phyloP scores from a whole-genome alignment of 2,113 vertebrate species.

The Cyanoliseus patagonus region DNA sequence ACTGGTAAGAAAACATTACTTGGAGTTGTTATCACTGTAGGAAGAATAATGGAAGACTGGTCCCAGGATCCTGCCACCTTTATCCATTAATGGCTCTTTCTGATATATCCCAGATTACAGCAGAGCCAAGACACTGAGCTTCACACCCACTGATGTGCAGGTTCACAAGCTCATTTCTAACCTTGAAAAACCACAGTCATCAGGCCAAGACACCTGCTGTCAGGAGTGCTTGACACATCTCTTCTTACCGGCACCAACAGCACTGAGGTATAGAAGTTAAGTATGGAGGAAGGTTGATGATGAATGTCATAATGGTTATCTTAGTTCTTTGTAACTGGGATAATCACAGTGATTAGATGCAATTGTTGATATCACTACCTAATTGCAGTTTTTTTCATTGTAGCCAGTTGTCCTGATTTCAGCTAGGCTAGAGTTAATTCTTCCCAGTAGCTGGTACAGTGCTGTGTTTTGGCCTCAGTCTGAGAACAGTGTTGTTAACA shows the following conservation, averaged over 20 bases:
- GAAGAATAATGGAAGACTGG: neutral
- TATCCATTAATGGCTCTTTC: neutral
- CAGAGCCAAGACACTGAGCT: neutral
- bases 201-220: neutral
- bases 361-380: conserved; percentile 33
- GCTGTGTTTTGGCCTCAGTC: neutral
- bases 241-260: neutral
- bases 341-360: conserved; percentile 45
- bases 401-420: neutral
- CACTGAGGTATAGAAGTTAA: neutral
- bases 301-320: conserved; percentile 8
- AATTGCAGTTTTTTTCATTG: neutral
- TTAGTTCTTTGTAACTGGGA: conserved; percentile 10
- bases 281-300: neutral
- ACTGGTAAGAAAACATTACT: neutral
- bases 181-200: neutral
- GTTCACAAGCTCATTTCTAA: neutral
- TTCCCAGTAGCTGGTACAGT: neutral
- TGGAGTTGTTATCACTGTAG: neutral
- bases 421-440: neutral
- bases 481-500: neutral
- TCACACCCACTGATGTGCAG: neutral
- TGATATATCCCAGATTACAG: neutral
- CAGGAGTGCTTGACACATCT: neutral
- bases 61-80: neutral